Evolutionary conservation across 2,888 invertebrate species (phyloP).

Genomic region (Dicyrtoma fusca): DNA sequence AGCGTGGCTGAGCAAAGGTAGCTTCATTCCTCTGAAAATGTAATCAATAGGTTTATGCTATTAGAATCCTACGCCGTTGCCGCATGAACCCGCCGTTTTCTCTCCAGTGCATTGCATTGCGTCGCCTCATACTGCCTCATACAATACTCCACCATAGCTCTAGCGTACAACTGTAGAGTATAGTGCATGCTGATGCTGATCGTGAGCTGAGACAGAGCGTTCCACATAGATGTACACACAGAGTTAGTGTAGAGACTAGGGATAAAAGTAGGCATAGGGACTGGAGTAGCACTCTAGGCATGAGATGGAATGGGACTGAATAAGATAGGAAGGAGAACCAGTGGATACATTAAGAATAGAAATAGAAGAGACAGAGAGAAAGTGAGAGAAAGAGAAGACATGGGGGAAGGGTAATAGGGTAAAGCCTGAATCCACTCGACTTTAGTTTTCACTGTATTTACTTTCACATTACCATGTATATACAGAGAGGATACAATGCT

Average conservation of each 20-base stretch:
- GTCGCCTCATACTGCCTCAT: too few relatives aligned
- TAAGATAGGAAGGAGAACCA: too few relatives aligned
- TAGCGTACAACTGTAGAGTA: too few relatives aligned
- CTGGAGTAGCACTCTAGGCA: too few relatives aligned
- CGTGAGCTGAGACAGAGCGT: too few relatives aligned
- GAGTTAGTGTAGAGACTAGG: too few relatives aligned
- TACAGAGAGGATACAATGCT: neutral
- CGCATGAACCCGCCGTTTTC: constrained; percentile 25
- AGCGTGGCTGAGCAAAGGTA: constrained; percentile 19
- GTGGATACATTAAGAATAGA: constrained; percentile 5
- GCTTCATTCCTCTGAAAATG: constrained; percentile 38
- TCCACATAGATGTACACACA: neutral
- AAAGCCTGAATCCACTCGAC: constrained; percentile 24
- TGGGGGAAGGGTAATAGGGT: constrained; percentile 25
- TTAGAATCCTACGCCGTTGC: constrained; percentile 42
- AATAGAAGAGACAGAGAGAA: constrained; percentile 6
- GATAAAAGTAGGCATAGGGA: too few relatives aligned
- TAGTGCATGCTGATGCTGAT: too few relatives aligned
- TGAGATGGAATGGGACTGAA: too few relatives aligned
- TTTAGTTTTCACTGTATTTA: constrained; percentile 14
- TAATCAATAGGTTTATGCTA: constrained; percentile 48
- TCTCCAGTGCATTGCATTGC: neutral
- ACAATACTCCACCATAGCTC: too few relatives aligned
- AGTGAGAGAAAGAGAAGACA: neutral
- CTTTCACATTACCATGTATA: constrained; percentile 10